phyloP scores from a whole-genome alignment of 1,140 invertebrate species.

The Monochamus saltuarius region DNA sequence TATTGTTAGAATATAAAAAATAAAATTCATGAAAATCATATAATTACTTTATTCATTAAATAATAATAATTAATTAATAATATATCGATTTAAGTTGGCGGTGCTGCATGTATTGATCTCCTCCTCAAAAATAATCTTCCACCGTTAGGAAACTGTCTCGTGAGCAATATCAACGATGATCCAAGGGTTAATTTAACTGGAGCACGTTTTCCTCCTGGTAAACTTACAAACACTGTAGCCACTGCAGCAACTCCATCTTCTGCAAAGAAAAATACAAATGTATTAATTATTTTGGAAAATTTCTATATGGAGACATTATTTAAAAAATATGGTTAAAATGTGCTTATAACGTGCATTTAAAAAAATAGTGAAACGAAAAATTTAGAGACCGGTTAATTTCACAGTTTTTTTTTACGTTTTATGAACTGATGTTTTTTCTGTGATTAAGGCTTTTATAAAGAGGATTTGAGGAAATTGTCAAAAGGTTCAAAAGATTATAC shows the following conservation, averaged over 20 bases:
- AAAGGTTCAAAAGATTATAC: no score
- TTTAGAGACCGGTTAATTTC: no score
- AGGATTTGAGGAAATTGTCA: no score
- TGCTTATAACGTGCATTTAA: no score
- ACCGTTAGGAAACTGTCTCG: constrained; percentile 63
- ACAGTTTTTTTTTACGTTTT: no score
- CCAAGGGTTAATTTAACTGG: constrained; percentile 72
- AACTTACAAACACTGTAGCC: constrained; percentile 82
- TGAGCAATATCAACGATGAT: constrained; percentile 70
- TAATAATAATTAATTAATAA: background rate
- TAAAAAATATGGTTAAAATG: no score
- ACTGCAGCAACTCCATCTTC: constrained; percentile 85
- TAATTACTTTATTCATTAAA: no score
- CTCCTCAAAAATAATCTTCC: constrained; percentile 63
- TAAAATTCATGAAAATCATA: constrained; percentile 8
- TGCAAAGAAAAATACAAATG: constrained; percentile 30
- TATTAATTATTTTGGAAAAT: no score
- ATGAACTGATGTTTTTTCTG: no score
- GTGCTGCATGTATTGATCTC: constrained; percentile 58
- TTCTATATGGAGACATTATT: no score
- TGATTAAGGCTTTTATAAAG: no score
- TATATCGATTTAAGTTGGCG: constrained; percentile 38
- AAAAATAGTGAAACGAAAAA: no score
- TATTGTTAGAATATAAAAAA: constrained; percentile 13
- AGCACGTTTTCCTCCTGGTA: constrained; percentile 77